Evolutionary conservation across 2,113 vertebrate genomes (phyloP).

Genomic region (Capreolus pygargus): DNA sequence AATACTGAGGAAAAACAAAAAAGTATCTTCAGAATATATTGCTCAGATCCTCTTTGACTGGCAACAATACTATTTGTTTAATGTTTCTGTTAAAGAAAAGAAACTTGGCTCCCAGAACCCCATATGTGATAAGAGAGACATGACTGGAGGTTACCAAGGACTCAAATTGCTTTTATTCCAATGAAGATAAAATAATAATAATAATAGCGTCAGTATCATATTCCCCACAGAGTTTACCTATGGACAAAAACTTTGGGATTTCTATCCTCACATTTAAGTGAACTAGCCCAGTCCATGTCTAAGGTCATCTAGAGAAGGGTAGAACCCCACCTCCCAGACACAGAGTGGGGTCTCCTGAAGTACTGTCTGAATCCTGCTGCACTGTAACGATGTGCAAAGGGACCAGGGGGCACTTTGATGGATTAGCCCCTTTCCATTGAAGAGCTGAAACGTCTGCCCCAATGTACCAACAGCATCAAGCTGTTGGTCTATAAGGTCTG

Average conservation of each 20-base stretch:
- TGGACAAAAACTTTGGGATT: neutral
- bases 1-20: neutral
- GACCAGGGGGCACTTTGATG: neutral
- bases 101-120: neutral
- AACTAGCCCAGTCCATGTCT: neutral
- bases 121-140: neutral
- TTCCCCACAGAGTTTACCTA: neutral
- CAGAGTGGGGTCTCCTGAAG: rapidly evolving
- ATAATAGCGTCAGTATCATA: neutral
- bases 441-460: neutral
- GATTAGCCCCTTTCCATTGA: rapidly evolving
- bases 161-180: neutral
- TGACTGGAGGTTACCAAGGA: neutral
- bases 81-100: neutral
- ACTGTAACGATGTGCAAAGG: neutral
- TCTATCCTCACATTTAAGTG: rapidly evolving
- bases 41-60: neutral
- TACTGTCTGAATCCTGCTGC: neutral
- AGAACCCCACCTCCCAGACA: neutral
- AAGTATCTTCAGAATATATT: neutral
- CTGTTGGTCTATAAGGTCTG: neutral
- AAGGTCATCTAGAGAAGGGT: neutral
- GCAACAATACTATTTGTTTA: neutral
- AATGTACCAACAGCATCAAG: neutral
- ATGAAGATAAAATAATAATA: neutral